A percentile compares a stretch with the other conserved stretches of the same genome.
phyloP scores from a whole-genome alignment of 2,888 invertebrate species.

The Dexiosoma caninum region DNA sequence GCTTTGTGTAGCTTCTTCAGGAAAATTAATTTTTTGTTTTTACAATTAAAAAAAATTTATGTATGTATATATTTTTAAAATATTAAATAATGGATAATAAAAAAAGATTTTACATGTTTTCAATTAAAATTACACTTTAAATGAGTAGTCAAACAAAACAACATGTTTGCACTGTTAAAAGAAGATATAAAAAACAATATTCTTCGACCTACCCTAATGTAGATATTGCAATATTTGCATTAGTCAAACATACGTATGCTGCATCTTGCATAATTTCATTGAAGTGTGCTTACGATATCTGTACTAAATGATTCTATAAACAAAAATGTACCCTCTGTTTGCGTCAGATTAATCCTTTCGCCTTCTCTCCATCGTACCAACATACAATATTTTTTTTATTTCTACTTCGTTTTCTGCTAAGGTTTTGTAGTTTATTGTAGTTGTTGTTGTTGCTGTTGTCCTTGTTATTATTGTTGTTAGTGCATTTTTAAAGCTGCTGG shows the following conservation, averaged over 20 bases:
- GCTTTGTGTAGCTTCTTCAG: too few species aligned
- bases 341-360: slow-evolving; percentile 36
- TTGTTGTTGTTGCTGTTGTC: slow-evolving; percentile 29
- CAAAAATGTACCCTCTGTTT: slow-evolving; percentile 36
- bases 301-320: neutral
- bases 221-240: too few species aligned
- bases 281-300: neutral
- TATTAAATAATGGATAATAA: too few species aligned
- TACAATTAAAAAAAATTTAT: too few species aligned
- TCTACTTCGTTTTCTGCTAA: slow-evolving; percentile 34
- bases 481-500: slow-evolving; percentile 48
- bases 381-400: neutral
- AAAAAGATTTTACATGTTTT: too few species aligned
- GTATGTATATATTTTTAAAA: too few species aligned
- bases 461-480: slow-evolving; percentile 36
- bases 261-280: neutral
- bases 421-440: slow-evolving; percentile 29
- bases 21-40: too few species aligned
- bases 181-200: too few species aligned
- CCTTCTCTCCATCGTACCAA: neutral
- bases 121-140: too few species aligned
- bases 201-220: too few species aligned
- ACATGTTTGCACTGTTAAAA: too few species aligned
- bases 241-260: neutral
- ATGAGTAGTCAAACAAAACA: too few species aligned